Evolutionary conservation across 2,888 invertebrate species (phyloP), one percentile per base, ranked within the genome.

Genomic region (Eumacrocentrus americanus): DNA sequence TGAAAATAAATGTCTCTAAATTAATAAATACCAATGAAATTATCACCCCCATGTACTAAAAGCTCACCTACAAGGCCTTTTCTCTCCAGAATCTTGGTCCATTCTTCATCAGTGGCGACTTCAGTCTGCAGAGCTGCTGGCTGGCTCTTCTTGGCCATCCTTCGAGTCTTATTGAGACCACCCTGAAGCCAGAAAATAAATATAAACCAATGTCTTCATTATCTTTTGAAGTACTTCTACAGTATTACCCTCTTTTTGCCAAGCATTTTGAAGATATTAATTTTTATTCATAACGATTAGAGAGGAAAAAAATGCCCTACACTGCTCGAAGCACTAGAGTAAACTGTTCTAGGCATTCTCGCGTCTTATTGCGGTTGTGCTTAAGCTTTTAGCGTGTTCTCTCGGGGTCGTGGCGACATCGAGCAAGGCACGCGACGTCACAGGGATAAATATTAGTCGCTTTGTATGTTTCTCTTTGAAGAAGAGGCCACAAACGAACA

Each of bases 41-140:
- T 20, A 7, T 7, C 50, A 55, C 22, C 12, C 25, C 29, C 1
- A 34, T 3, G 14, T 3, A n/a, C 3, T 46, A 20, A 42, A 25
- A 55, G 16, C 60, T 66, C 64, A 66, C 80, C 75, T 47, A 93
- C 82, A 40, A 95, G 82, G 65, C 95, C 95, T 61, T 89, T 88
- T 69, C 87, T 87, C 50, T 87, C 83, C 42, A 95, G 72, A 70
- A 94, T 87, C 76, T 90, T 91, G 54, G 88, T 86, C 89, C 94
- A 92, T 55, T 95, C 95, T 61, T 95, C 95, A 69, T 95, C 91
- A 1, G 84, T 91, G 69, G 86, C 87, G 37, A 95, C 84, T 75
- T 95, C 95, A 0, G 87, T 85, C 81, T 94, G 93, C 60, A 94
- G 81, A 71, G 91, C 91, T 11, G 90, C 88, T 64, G 88, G 88